Base-by-base conservation (phyloP, 2,113 vertebrate species). In the Castor canadensis region DNA sequence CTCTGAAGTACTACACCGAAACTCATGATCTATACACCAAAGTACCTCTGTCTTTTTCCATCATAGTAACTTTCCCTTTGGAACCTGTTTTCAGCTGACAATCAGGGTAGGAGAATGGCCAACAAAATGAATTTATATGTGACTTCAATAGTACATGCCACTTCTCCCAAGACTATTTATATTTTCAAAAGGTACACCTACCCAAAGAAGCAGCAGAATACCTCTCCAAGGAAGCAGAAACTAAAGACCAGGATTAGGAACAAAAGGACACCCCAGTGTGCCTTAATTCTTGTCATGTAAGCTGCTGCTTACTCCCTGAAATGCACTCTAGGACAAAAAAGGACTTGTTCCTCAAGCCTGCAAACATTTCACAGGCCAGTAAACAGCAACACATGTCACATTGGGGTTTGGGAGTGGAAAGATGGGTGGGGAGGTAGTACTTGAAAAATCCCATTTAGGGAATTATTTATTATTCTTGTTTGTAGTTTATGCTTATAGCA, bases 391-490 rank as follows among this genome's bases (percentile, higher is more conserved):
- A 22, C n/a, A 45, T 87, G 17, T 95, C 72, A 83, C 26, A 45
- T 2, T 84, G 30, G 52, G 30, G 40, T 2, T 19, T 89, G 67
- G 28, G 40, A 91, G 2, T 71, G 52, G 66, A 90, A 88, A 91
- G 88, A 82, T 60, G 30, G 38, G 54, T 0, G 1, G 66, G 69
- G 81, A 66, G n/a, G 38, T 64, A 47, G 73, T 60, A 28, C 80
- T 87, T 19, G 9, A 77, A 95, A 94, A 95, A 96, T 88, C 91
- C 87, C 93, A 96, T 97, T 98, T 98, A 98, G 96, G 64, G 83
- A 97, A 94, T 98, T 98, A 98, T 98, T 98, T 98, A 98, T 98
- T 97, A 89, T 98, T 98, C 97, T 97, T 94, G 94, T 96, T 97
- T 97, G 96, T 98, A 95, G 95, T 98, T 98, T 98, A 98, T 98